Evolutionary conservation across 2,113 vertebrate genomes (phyloP).

Genomic region (Camelus dromedarius): DNA sequence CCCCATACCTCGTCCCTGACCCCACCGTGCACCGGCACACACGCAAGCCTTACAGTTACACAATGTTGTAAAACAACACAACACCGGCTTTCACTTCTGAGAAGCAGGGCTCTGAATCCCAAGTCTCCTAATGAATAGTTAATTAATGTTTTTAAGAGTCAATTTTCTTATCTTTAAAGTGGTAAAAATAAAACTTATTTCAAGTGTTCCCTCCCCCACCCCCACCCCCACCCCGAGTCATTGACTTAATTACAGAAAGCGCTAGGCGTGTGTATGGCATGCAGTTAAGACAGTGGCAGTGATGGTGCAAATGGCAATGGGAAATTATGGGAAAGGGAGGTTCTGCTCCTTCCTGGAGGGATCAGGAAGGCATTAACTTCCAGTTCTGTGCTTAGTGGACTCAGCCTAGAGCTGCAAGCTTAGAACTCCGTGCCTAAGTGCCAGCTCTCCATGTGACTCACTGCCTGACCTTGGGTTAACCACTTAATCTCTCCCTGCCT

Average conservation of each 20-base stretch:
- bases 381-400: conserved; percentile 24
- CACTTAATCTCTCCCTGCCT: conserved; percentile 66
- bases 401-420: not conserved
- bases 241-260: not conserved
- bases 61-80: not conserved
- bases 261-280: not conserved
- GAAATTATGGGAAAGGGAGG: not conserved
- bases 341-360: not conserved
- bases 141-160: not conserved
- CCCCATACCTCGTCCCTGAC: accelerated
- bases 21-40: not conserved
- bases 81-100: not conserved
- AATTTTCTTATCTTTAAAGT: not conserved
- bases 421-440: conserved; percentile 23
- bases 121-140: not conserved
- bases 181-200: not conserved
- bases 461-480: conserved; percentile 66
- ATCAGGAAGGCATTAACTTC: not conserved
- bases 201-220: not conserved
- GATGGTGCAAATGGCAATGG: too few relatives aligned
- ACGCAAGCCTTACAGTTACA: not conserved
- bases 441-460: conserved; percentile 32
- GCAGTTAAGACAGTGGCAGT: not conserved
- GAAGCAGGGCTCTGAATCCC: not conserved
- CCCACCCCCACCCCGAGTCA: not conserved